Evolutionary conservation across 2,888 invertebrate species (phyloP).

Genomic region (Chymomyza caudatula): DNA sequence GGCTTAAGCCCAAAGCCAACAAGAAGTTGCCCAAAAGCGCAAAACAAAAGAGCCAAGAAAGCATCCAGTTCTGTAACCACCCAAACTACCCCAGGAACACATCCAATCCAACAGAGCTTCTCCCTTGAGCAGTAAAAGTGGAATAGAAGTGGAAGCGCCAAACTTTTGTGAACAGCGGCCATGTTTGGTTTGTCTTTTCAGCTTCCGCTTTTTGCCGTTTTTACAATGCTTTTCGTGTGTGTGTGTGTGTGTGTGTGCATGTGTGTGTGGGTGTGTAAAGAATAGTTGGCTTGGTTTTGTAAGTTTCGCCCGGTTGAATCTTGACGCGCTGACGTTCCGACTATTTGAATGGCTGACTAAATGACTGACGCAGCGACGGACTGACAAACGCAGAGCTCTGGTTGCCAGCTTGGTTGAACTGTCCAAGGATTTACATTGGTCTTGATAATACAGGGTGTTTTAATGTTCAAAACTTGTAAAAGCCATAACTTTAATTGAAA

Average conservation of each 20-base stretch:
- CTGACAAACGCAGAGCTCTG: background rate
- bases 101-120: constrained; percentile 14
- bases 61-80: constrained; percentile 1
- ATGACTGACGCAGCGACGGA: background rate
- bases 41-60: constrained; percentile 47
- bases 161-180: constrained; percentile 65
- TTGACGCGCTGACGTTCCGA: background rate
- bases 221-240: constrained; percentile 29
- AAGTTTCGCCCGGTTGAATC: constrained; percentile 9
- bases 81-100: constrained; percentile 12
- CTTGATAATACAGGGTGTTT: constrained; percentile 3
- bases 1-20: constrained; percentile 68
- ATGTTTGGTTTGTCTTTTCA: constrained; percentile 77
- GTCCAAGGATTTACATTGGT: background rate
- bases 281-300: constrained; percentile 32
- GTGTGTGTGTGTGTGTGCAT: background rate
- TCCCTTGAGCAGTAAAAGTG: constrained; percentile 12
- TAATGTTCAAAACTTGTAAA: background rate
- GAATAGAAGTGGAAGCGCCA: constrained; percentile 4
- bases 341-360: no score
- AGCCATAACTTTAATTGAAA: background rate
- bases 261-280: constrained; percentile 2
- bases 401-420: background rate
- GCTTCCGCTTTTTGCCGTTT: constrained; percentile 63
- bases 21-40: constrained; percentile 65